These are phyloP conservation scores for Erebia ligea DNA, from an alignment of 2,888 invertebrate species.

Conservation along the genomic window DNA sequence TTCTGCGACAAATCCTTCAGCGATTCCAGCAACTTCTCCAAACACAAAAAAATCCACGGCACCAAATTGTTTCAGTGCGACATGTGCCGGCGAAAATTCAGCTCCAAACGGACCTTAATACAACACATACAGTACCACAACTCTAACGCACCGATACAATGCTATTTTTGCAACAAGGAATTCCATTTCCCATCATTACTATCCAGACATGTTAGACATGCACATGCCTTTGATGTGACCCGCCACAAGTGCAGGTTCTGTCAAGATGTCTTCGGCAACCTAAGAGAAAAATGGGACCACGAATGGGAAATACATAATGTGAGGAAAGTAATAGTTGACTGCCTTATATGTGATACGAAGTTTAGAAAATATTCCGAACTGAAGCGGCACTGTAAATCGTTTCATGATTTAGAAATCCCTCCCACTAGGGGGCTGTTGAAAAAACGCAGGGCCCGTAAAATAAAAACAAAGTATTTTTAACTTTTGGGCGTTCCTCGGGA, in stretches of 20 bases:
- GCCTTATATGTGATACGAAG: slow-evolving; percentile 64
- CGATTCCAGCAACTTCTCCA: slow-evolving; percentile 79
- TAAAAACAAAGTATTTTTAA: background rate
- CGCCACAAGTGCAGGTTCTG: slow-evolving; percentile 69
- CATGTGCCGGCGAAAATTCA: slow-evolving; percentile 73
- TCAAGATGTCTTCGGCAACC: slow-evolving; percentile 54
- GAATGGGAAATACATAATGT: slow-evolving; percentile 74
- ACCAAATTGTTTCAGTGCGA: slow-evolving; percentile 70
- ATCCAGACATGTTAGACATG: slow-evolving; percentile 69
- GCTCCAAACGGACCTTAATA: slow-evolving; percentile 74
- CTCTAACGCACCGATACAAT: slow-evolving; percentile 60
- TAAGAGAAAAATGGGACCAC: slow-evolving; percentile 78
- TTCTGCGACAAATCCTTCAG: slow-evolving; percentile 78
- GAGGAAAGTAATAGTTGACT: slow-evolving; percentile 72
- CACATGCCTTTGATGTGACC: slow-evolving; percentile 55
- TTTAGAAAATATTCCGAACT: slow-evolving; percentile 73
- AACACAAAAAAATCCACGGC: slow-evolving; percentile 79
- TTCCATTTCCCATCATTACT: slow-evolving; percentile 75
- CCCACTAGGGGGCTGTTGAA: slow-evolving; percentile 57
- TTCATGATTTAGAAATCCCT: slow-evolving; percentile 60
- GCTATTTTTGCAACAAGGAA: slow-evolving; percentile 59
- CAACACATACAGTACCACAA: slow-evolving; percentile 76
- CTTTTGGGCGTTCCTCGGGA: no score
- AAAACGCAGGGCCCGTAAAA: slow-evolving; percentile 24
- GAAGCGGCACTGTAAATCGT: slow-evolving; percentile 61